Percentiles rank a stretch among this genome's conserved stretches.
Evolutionary conservation across 2,797 vertebrate species (phyloP).

Genomic region (Miichthys miiuy): DNA sequence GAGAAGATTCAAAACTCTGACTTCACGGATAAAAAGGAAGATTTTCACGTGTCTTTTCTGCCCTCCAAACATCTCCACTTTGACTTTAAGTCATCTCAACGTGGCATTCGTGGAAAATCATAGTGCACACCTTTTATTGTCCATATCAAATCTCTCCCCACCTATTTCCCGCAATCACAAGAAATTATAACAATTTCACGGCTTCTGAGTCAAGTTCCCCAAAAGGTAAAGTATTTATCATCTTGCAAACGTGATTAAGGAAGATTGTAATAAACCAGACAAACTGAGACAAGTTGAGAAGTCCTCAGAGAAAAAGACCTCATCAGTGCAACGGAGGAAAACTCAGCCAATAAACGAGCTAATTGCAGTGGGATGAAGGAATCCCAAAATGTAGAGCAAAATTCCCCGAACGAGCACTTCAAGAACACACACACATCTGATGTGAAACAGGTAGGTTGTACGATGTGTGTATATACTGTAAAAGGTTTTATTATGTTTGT

Average conservation of each 20-base stretch:
- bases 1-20: not conserved
- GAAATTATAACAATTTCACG: not conserved
- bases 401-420: not conserved
- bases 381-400: conserved; percentile 25
- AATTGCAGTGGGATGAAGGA: conserved; percentile 18
- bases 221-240: conserved; percentile 20
- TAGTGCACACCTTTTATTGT: not conserved
- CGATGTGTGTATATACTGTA: no score
- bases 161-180: no score
- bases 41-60: not conserved
- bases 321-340: conserved; percentile 14
- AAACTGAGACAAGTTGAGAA: not conserved
- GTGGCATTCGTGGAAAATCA: not conserved
- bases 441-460: not conserved
- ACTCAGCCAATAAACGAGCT: conserved; percentile 2
- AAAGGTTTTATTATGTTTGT: no score
- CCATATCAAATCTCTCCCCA: not conserved
- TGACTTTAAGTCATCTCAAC: not conserved
- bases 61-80: not conserved
- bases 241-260: not conserved
- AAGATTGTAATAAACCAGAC: not conserved
- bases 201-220: not conserved
- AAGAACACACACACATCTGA: not conserved
- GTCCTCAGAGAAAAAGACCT: not conserved
- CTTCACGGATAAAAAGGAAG: no score